These are phyloP conservation scores for Calycopis cecrops DNA, from an alignment of 1,140 invertebrate species.

Conservation along the genomic window DNA sequence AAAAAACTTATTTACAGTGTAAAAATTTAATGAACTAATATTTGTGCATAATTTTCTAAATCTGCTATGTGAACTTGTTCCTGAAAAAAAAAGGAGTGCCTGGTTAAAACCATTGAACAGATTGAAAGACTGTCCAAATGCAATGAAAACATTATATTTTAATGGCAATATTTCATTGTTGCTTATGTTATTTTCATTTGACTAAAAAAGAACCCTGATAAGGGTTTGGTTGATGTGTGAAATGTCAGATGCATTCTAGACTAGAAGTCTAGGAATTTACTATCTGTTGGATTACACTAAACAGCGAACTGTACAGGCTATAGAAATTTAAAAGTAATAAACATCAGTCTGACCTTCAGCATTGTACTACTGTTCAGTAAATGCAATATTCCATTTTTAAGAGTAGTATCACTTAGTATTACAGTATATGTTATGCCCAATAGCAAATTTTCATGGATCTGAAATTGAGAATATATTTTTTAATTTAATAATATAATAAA, in stretches of 20 bases:
- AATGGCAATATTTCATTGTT: background rate
- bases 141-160: background rate
- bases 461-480: slow-evolving; percentile 9
- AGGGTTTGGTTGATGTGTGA: too few species aligned
- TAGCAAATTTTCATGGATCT: slow-evolving; percentile 68
- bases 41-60: slow-evolving; percentile 51
- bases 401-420: slow-evolving; percentile 78
- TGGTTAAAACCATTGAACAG: too few species aligned
- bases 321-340: too few species aligned
- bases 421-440: slow-evolving; percentile 82
- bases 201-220: too few species aligned
- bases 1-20: background rate
- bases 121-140: too few species aligned
- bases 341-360: slow-evolving; percentile 53
- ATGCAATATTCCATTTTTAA: slow-evolving; percentile 83
- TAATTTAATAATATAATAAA: too few species aligned
- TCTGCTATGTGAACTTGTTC: slow-evolving; percentile 69
- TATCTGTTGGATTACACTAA: too few species aligned
- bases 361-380: slow-evolving; percentile 85
- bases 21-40: slow-evolving; percentile 32
- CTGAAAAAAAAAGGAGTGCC: slow-evolving; percentile 44
- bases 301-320: too few species aligned
- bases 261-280: too few species aligned
- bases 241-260: too few species aligned
- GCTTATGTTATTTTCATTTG: background rate